Percentiles rank a stretch among this genome's conserved stretches.
Evolutionary conservation across 2,113 vertebrate species (phyloP).

Genomic region (Pelodiscus sinensis): DNA sequence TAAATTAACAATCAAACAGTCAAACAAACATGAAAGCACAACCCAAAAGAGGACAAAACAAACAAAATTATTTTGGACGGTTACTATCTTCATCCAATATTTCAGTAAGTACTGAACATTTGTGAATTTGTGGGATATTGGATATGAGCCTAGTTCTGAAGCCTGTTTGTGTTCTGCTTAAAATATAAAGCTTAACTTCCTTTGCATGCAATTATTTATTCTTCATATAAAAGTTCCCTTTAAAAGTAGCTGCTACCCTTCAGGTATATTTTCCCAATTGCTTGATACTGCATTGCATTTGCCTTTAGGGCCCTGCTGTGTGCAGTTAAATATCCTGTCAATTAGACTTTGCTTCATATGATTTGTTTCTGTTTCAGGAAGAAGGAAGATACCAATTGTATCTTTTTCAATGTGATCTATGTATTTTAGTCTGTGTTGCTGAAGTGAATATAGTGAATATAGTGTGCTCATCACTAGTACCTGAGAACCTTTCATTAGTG

Average conservation of each 20-base stretch:
- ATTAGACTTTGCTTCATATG: neutral
- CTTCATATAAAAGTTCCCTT: neutral
- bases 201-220: neutral
- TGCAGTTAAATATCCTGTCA: neutral
- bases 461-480: neutral
- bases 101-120: neutral
- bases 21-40: too few species aligned
- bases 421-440: neutral
- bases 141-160: neutral
- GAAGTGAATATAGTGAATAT: too few species aligned
- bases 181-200: neutral
- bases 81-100: neutral
- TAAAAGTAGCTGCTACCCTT: accelerated
- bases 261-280: neutral
- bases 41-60: neutral
- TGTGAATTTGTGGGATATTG: neutral
- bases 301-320: neutral
- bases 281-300: neutral
- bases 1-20: too few species aligned
- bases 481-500: neutral
- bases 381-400: accelerated
- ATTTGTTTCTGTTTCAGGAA: neutral
- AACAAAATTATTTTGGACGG: neutral
- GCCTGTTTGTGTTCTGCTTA: neutral
- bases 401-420: neutral